Evolutionary conservation across 2,888 invertebrate species (phyloP).

Genomic region (Drosophila testacea): DNA sequence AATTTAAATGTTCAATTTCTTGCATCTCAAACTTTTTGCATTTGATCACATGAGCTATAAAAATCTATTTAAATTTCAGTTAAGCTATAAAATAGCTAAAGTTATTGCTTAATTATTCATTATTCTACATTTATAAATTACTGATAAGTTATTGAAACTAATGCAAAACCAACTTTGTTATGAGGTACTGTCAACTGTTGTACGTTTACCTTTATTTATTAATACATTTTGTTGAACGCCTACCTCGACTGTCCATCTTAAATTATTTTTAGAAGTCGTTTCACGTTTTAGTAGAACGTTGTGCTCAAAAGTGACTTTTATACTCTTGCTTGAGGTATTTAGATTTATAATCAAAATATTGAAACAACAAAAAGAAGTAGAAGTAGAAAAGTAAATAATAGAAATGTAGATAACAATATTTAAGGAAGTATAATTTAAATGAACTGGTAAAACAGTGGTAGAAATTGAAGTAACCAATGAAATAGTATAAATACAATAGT

Average conservation of each 20-base stretch:
- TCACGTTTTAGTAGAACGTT: neutral
- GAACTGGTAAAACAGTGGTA: no score
- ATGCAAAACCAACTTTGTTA: neutral
- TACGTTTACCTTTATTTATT: neutral
- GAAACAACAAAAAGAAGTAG: fast-evolving
- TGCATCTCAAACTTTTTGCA: no score
- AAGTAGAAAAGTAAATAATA: neutral
- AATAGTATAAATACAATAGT: no score
- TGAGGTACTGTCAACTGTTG: neutral
- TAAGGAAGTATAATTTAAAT: neutral
- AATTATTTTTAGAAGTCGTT: slow-evolving; percentile 6
- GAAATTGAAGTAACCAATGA: no score
- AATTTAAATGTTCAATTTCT: no score
- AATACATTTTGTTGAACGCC: slow-evolving; percentile 2
- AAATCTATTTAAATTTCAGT: no score
- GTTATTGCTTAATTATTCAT: neutral
- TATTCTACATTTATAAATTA: neutral
- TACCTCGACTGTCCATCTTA: slow-evolving; percentile 2
- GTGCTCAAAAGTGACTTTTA: neutral
- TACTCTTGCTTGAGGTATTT: neutral
- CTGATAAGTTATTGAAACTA: slow-evolving; percentile 7
- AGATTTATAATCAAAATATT: neutral
- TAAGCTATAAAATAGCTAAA: neutral
- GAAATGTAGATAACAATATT: neutral
- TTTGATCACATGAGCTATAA: no score